Base-by-base conservation (phyloP, 2,113 vertebrate species). In the Callithrix jacchus region DNA sequence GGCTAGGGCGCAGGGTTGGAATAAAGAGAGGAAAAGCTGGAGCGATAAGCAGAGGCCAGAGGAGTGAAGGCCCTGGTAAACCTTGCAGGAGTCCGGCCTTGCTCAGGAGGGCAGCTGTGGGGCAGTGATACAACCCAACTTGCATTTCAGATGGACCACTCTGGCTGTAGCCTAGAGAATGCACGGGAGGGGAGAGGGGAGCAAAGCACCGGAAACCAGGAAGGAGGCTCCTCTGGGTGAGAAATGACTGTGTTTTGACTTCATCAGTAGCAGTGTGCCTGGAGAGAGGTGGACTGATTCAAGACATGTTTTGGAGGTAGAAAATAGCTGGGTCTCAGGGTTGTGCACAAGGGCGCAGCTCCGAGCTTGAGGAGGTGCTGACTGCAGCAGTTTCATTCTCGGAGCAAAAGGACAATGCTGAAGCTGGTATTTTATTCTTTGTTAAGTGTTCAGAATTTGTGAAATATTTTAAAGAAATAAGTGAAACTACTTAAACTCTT, bases 401-500 rank as follows among this genome's bases (percentile, higher is more conserved):
- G 73, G n/a, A 71, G 35, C 35, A 68, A 66, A 76, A 85, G 45
- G 86, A 89, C 16, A 56, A 2, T 77, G 49, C 71, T 17, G 32
- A 49, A 40, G n/a, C 0, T n/a, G 79, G 9, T 52, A 40, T 70
- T 49, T 70, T 52, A 23, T 85, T 70, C 42, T 70, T 70, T 52
- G 17, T 85, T 27, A 56, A 47, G 37, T 68, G 42, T 81, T 87
- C 17, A 81, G 35, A 66, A 76, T 89, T 66, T 76, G 45, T 52
- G 25, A 89, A 68, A n/a, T 49, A 83, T 40, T 89, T 89, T 84
- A 70, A 93, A 89, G 71, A 89, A 84, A 79, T 77, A 84, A 58
- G 85, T 56, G 64, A 91, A 92, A 42, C 30, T 89, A 52, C 56
- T 70, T 45, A 87, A 76, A 8, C 0, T 11, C 6, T 88, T 93